These are phyloP conservation scores for Urocolius indicus DNA, from an alignment of 2,113 vertebrate genomes.

Conservation along the genomic window DNA sequence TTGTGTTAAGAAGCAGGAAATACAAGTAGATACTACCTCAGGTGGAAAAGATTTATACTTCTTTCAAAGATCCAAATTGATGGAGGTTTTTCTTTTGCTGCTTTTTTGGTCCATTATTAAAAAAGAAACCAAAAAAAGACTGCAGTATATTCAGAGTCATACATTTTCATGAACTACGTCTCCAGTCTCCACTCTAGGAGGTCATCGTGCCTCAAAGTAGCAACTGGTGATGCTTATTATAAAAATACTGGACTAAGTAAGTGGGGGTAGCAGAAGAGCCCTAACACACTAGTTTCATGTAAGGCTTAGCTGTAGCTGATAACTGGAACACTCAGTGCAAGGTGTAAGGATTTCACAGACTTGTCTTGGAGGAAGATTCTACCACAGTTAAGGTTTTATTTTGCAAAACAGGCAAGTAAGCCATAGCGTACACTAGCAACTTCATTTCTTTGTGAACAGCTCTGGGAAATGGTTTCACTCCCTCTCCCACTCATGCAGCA, in stretches of 20 bases:
- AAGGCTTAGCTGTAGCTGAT: neutral
- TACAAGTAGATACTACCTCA: neutral
- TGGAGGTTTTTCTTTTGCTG: neutral
- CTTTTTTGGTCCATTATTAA: neutral
- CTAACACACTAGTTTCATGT: neutral
- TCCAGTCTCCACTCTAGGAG: neutral
- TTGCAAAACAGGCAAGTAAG: neutral
- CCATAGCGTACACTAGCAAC: neutral
- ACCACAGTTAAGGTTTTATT: neutral
- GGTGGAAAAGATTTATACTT: neutral
- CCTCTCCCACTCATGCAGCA: neutral
- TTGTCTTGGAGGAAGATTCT: neutral
- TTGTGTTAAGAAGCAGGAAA: neutral
- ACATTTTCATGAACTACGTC: neutral
- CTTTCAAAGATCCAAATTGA: neutral
- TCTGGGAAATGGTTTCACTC: neutral
- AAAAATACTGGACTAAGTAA: neutral
- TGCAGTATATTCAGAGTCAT: neutral
- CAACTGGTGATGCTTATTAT: neutral
- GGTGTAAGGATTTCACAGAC: neutral
- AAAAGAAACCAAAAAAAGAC: neutral
- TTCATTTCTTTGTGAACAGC: neutral
- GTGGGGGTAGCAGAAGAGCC: neutral
- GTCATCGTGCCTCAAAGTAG: neutral
- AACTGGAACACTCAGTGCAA: neutral